Conservation (phyloP, 2,113 vertebrate species). For the Malurus cyaneus region DNA sequence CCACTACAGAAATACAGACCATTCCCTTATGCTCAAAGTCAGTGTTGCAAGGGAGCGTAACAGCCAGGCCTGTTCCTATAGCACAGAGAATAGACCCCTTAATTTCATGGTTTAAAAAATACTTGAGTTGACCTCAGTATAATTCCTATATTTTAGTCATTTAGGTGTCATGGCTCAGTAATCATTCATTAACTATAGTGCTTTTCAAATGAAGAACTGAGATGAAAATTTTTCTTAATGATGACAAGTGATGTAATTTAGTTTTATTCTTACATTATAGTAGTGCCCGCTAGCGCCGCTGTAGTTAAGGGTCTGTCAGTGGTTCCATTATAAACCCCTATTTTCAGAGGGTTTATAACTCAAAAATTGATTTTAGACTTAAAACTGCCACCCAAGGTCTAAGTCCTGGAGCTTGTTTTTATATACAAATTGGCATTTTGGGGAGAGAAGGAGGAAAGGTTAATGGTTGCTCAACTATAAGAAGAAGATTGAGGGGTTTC, state of each 20-base stretch:
- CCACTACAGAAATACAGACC: neutral
- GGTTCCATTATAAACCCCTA: constrained; percentile 22
- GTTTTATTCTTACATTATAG: constrained; percentile 70
- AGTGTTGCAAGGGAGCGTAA: constrained; percentile 34
- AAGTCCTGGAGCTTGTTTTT: constrained; percentile 64
- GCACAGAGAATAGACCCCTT: constrained; percentile 53
- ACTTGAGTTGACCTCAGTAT: constrained; percentile 77
- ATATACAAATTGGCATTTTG: constrained; percentile 65
- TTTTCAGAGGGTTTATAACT: constrained; percentile 64
- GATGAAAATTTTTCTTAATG: constrained; percentile 79
- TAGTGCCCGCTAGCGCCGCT: constrained; percentile 68
- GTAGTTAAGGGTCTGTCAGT: constrained; percentile 66
- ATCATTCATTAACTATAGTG: constrained; percentile 79
- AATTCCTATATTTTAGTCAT: constrained; percentile 81
- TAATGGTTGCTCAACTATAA: constrained; percentile 36
- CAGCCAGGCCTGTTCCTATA: constrained; percentile 3
- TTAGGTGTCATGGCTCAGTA: constrained; percentile 79
- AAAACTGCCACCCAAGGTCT: constrained; percentile 48
- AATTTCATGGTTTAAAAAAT: constrained; percentile 80
- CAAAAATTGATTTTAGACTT: constrained; percentile 64
- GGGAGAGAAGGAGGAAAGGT: constrained; percentile 19
- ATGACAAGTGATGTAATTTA: constrained; percentile 81
- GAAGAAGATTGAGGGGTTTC: constrained; percentile 14
- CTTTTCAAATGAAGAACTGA: constrained; percentile 77
- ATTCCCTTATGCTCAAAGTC: constrained; percentile 24